phyloP scores from a whole-genome alignment of 2,888 invertebrate species.

The Erebia ligea region DNA sequence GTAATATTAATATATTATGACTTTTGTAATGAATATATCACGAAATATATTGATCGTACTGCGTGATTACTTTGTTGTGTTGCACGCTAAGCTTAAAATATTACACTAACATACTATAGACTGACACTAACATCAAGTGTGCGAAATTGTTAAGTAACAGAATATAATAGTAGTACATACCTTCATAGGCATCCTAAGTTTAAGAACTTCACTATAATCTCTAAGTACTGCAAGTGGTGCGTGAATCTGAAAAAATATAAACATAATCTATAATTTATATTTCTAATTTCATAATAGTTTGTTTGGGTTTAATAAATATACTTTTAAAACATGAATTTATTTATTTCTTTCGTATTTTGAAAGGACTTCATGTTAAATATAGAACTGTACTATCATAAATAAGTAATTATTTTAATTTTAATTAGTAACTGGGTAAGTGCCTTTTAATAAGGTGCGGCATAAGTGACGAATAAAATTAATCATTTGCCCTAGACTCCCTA shows the following conservation, averaged over 20 bases:
- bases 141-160: not conserved
- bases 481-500: not conserved
- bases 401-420: too few relatives aligned
- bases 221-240: conserved; percentile 92
- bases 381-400: too few relatives aligned
- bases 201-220: conserved; percentile 95
- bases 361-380: too few relatives aligned
- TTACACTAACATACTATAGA: not conserved
- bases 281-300: too few relatives aligned
- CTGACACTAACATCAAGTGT: not conserved
- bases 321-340: too few relatives aligned
- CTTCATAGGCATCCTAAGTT: conserved; percentile 97
- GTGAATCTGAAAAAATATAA: conserved; percentile 86
- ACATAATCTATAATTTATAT: not conserved
- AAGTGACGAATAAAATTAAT: not conserved
- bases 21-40: too few relatives aligned
- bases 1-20: not conserved
- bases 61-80: not conserved
- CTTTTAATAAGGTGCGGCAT: not conserved
- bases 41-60: too few relatives aligned
- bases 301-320: too few relatives aligned
- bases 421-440: too few relatives aligned
- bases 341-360: too few relatives aligned
- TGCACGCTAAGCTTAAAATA: not conserved
- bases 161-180: conserved; percentile 53